Percentiles rank a stretch among this genome's conserved stretches.
These are phyloP conservation scores for Geotrupes spiniger DNA, from an alignment of 2,888 invertebrate species.

Conservation along the genomic window DNA sequence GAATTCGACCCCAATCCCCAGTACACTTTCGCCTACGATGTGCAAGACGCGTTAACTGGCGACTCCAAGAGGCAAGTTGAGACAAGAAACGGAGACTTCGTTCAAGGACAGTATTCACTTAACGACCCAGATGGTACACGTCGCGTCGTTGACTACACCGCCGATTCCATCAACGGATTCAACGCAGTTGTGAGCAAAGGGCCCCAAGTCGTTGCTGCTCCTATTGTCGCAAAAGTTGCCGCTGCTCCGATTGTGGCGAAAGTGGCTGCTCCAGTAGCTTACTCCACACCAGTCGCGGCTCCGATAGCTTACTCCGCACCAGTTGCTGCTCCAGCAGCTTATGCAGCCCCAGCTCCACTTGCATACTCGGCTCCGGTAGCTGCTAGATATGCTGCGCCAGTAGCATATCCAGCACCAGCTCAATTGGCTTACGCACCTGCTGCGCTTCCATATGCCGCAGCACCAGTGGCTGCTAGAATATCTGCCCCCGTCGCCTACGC, in stretches of 20 bases:
- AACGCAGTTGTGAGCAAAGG: slow-evolving; percentile 66
- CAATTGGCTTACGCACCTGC: neutral
- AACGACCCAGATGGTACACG: slow-evolving; percentile 64
- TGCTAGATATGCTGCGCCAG: neutral
- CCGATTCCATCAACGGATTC: slow-evolving; percentile 64
- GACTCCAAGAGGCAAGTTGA: slow-evolving; percentile 56
- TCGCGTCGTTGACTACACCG: slow-evolving; percentile 62
- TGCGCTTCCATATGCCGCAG: slow-evolving; percentile 17
- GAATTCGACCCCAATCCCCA: slow-evolving; percentile 63
- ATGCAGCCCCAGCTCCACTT: slow-evolving; percentile 20
- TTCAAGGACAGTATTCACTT: slow-evolving; percentile 62
- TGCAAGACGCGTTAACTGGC: slow-evolving; percentile 65
- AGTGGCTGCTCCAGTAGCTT: slow-evolving; percentile 39
- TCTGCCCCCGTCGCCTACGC: neutral
- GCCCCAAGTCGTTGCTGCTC: slow-evolving; percentile 25
- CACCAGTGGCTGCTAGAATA: slow-evolving; percentile 10
- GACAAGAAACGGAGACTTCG: slow-evolving; percentile 60
- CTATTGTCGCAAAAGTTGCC: slow-evolving; percentile 30
- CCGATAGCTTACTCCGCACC: slow-evolving; percentile 25
- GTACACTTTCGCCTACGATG: slow-evolving; percentile 67
- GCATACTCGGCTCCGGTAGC: slow-evolving; percentile 16
- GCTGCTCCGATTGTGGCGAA: slow-evolving; percentile 2
- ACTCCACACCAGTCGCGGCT: slow-evolving; percentile 34
- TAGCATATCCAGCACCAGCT: neutral
- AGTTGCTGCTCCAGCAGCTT: slow-evolving; percentile 8